These are phyloP conservation scores for Sanderia malayensis DNA, from an alignment of 30 jellyfish, hydroid and myxozoan species.

Conservation along the genomic window DNA sequence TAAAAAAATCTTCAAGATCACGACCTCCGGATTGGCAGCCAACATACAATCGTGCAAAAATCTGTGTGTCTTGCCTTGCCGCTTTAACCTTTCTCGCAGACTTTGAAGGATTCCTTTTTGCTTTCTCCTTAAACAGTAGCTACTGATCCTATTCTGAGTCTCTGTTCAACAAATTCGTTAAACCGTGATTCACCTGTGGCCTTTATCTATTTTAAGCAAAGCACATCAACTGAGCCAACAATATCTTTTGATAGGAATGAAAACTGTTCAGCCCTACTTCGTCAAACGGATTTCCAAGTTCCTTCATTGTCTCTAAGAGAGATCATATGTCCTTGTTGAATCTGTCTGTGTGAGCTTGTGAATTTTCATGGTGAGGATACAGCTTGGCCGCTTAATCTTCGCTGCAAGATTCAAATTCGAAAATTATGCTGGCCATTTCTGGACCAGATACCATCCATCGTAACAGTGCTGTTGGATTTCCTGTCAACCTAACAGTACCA, in stretches of 20 bases:
- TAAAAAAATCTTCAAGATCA: slow-evolving; percentile 6
- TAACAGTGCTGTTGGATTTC: slow-evolving; percentile 24
- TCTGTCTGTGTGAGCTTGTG: slow-evolving; percentile 7
- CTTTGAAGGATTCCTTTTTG: slow-evolving; percentile 15
- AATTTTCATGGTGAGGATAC: slow-evolving; percentile 34
- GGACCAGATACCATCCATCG: slow-evolving; percentile 49
- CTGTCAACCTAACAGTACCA: slow-evolving; percentile 38
- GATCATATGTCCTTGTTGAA: slow-evolving; percentile 12
- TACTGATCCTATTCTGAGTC: background rate
- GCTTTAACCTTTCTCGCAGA: background rate
- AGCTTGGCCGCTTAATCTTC: background rate
- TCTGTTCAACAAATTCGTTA: slow-evolving; percentile 10
- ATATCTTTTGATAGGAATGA: slow-evolving; percentile 15
- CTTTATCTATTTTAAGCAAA: background rate
- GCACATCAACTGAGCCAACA: background rate
- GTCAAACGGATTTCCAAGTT: slow-evolving; percentile 26
- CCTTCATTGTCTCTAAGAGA: slow-evolving; percentile 4
- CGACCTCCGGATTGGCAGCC: slow-evolving; percentile 49
- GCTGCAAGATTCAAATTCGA: slow-evolving; percentile 27
- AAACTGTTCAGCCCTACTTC: slow-evolving; percentile 26
- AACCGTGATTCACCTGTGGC: slow-evolving; percentile 25
- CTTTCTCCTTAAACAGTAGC: background rate
- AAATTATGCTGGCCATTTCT: slow-evolving; percentile 24
- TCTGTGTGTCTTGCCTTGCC: slow-evolving; percentile 9
- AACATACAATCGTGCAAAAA: slow-evolving; percentile 46